Evolutionary conservation across 2,888 invertebrate genomes (phyloP).

Genomic region (Pandemis cinnamomeana): DNA sequence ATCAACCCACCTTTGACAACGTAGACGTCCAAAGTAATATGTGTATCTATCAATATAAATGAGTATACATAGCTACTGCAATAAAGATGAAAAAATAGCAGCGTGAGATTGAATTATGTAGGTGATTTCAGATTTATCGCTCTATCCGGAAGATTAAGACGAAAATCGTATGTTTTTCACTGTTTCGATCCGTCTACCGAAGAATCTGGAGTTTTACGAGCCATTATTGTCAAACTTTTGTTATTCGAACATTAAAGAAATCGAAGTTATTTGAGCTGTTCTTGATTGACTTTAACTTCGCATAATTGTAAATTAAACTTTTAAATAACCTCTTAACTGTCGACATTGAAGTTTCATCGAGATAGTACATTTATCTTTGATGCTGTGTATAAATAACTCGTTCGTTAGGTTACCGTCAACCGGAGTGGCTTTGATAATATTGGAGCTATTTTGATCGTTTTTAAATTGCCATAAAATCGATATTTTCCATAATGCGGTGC

Average conservation of each 20-base stretch:
- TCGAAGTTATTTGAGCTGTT: conserved; percentile 11
- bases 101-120: conserved; percentile 23
- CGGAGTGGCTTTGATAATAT: too few relatives aligned
- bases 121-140: conserved; percentile 32
- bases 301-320: conserved; percentile 29
- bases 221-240: conserved; percentile 31
- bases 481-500: too few relatives aligned
- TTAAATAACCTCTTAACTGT: conserved; percentile 28
- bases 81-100: conserved; percentile 25
- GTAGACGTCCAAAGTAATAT: background rate
- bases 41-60: background rate
- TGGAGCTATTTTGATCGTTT: too few relatives aligned
- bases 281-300: conserved; percentile 27
- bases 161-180: conserved; percentile 23
- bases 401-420: background rate
- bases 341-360: conserved; percentile 10
- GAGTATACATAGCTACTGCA: background rate
- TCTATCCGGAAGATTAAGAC: conserved; percentile 23
- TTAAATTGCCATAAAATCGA: too few relatives aligned
- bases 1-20: background rate
- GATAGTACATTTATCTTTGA: conserved; percentile 3
- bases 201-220: conserved; percentile 21
- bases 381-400: background rate
- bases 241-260: conserved; percentile 13
- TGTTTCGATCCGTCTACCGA: conserved; percentile 11